These are phyloP conservation scores for Paracanthobrama guichenoti DNA, from an alignment of 2,113 vertebrate genomes.

Conservation along the genomic window DNA sequence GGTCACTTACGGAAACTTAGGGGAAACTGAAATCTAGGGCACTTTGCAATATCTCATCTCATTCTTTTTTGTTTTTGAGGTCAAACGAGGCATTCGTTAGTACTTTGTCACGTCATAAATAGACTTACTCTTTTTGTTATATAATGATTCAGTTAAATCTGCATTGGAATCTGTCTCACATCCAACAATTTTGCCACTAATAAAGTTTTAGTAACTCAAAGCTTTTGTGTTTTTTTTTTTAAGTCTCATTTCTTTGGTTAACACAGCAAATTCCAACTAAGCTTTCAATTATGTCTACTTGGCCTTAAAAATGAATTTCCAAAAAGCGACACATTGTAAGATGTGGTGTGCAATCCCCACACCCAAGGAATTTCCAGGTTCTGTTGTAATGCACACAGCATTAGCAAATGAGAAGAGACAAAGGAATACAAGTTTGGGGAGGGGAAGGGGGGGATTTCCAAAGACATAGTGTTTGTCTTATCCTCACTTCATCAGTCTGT, in stretches of 20 bases:
- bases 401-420: not conserved
- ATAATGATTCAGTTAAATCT: not conserved
- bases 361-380: slow-evolving; percentile 49
- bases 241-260: not conserved
- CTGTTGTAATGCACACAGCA: slow-evolving; percentile 27
- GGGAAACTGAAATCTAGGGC: slow-evolving; percentile 19
- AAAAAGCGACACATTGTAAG: not conserved
- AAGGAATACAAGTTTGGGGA: slow-evolving; percentile 2
- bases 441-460: slow-evolving; percentile 50
- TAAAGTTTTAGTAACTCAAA: not conserved
- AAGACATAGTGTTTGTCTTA: slow-evolving; percentile 1
- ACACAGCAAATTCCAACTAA: not conserved
- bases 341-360: slow-evolving; percentile 37
- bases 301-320: not conserved
- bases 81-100: not conserved
- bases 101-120: not conserved
- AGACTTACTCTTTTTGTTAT: not conserved
- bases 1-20: slow-evolving; percentile 27
- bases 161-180: not conserved
- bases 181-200: not conserved
- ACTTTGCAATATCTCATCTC: not conserved
- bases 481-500: slow-evolving; percentile 20
- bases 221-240: not conserved
- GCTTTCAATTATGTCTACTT: not conserved
- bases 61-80: slow-evolving; percentile 19